These are phyloP conservation scores for Phyllopteryx taeniolatus DNA, from an alignment of 2,113 vertebrate species.

Conservation along the genomic window DNA sequence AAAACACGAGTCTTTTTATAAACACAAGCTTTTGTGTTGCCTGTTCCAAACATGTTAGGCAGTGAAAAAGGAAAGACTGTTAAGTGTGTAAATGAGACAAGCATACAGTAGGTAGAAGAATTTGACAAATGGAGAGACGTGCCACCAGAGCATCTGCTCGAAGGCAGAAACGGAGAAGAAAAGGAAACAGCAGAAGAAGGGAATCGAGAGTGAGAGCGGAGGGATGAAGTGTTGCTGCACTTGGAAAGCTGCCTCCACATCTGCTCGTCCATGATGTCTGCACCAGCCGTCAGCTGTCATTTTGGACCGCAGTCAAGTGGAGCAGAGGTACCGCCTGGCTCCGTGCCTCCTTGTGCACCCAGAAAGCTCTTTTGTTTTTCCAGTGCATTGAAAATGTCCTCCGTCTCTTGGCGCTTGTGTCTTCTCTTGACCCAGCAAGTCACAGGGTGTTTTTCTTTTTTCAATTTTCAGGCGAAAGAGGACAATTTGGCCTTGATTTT, in stretches of 20 bases:
- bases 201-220: slow-evolving; percentile 41
- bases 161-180: slow-evolving; percentile 4
- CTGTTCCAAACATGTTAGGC: background rate
- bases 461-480: background rate
- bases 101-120: background rate
- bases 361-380: slow-evolving; percentile 51
- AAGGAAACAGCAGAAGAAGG: slow-evolving; percentile 7
- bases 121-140: slow-evolving; percentile 22
- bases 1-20: slow-evolving; percentile 22
- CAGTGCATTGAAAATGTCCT: slow-evolving; percentile 19
- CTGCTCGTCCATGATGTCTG: slow-evolving; percentile 74
- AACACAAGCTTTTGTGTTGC: slow-evolving; percentile 12
- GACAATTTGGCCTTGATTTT: background rate
- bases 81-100: slow-evolving; percentile 10
- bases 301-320: slow-evolving; percentile 77
- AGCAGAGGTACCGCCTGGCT: slow-evolving; percentile 69
- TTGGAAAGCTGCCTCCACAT: slow-evolving; percentile 79
- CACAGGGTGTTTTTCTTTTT: background rate
- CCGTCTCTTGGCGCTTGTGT: background rate
- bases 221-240: slow-evolving; percentile 60
- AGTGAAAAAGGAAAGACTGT: slow-evolving; percentile 13
- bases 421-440: slow-evolving; percentile 9
- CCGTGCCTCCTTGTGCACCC: slow-evolving; percentile 50
- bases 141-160: slow-evolving; percentile 10
- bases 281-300: slow-evolving; percentile 76